Evolutionary conservation across 2,113 vertebrate genomes (phyloP).

Genomic region (Periophthalmus modestus): DNA sequence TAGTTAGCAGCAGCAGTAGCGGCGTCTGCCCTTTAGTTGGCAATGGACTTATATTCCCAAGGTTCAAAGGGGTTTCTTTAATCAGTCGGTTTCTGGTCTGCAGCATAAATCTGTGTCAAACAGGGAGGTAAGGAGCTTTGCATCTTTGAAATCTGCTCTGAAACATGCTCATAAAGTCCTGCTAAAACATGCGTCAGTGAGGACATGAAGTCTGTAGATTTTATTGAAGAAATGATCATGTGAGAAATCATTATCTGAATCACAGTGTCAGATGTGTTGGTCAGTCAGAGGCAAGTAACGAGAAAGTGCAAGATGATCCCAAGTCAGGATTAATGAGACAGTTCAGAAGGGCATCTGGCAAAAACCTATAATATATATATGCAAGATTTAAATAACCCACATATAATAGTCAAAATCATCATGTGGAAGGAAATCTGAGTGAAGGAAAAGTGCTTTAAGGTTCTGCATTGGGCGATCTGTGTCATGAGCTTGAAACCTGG

Average conservation of each 20-base stretch:
- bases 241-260: background rate
- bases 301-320: background rate
- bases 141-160: background rate
- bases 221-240: background rate
- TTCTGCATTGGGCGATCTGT: too few species aligned
- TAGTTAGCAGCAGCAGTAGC: background rate
- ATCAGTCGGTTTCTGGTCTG: background rate
- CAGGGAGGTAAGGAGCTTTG: background rate
- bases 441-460: too few species aligned
- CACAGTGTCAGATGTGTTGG: background rate
- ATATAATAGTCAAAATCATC: background rate
- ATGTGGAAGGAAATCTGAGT: background rate
- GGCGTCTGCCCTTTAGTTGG: background rate
- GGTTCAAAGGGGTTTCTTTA: background rate
- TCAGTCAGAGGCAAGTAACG: background rate
- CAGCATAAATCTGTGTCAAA: constrained; percentile 4
- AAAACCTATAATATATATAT: background rate
- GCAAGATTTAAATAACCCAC: too few species aligned
- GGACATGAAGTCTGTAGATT: background rate
- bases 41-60: background rate
- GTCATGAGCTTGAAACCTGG: too few species aligned
- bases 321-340: background rate
- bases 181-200: background rate
- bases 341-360: background rate
- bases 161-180: background rate